phyloP scores from a whole-genome alignment of 2,888 invertebrate species.

The Aspidiotus rigidus region DNA sequence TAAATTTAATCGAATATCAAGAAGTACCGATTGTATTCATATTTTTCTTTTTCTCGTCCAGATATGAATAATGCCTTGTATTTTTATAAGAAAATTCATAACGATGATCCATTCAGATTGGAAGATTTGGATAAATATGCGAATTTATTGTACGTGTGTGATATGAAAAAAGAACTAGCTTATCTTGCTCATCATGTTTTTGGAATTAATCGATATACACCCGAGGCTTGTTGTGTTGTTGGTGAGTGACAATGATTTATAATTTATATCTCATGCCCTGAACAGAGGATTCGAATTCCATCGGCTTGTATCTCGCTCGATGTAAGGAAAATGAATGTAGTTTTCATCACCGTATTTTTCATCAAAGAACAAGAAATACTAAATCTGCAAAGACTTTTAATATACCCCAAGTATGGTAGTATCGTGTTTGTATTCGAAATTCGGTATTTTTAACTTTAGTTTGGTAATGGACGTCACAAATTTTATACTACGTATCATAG shows the following conservation, averaged over 20 bases:
- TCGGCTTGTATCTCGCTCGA: too few species aligned
- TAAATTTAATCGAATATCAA: not conserved
- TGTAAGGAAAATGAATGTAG: constrained; percentile 38
- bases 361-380: too few species aligned
- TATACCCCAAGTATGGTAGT: too few species aligned
- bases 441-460: too few species aligned
- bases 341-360: too few species aligned
- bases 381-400: too few species aligned
- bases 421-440: too few species aligned
- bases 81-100: constrained; percentile 39
- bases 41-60: constrained; percentile 25
- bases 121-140: constrained; percentile 96
- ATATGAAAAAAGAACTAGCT: constrained; percentile 82
- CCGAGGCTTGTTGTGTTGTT: constrained; percentile 96
- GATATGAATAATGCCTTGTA: constrained; percentile 31
- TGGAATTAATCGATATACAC: constrained; percentile 88
- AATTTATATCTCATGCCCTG: too few species aligned
- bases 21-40: not conserved
- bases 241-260: constrained; percentile 49
- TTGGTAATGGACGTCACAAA: too few species aligned
- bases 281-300: too few species aligned
- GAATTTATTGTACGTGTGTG: constrained; percentile 88
- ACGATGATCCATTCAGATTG: constrained; percentile 81
- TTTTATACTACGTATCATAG: too few species aligned
- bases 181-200: constrained; percentile 87